These are phyloP conservation scores for Ictalurus punctatus DNA, from an alignment of 2,113 vertebrate species.

Conservation along the genomic window DNA sequence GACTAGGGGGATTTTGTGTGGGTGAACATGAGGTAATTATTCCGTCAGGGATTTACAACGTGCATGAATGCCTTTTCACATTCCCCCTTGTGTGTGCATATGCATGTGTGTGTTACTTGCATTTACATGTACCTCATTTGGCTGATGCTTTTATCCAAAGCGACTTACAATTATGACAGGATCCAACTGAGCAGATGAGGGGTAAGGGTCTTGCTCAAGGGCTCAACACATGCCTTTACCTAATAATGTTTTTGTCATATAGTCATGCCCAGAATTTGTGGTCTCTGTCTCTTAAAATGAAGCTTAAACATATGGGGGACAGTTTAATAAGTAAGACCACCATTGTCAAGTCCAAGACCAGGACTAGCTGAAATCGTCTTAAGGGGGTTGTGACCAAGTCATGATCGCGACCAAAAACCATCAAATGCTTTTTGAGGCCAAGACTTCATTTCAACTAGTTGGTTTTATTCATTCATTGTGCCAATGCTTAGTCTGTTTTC, in stretches of 20 bases:
- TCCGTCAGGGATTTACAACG: constrained; percentile 31
- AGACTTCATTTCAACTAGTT: no score
- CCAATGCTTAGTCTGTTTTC: not conserved
- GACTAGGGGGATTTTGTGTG: constrained; percentile 43
- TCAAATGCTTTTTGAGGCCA: not conserved
- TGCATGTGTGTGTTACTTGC: not conserved
- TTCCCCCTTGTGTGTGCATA: constrained; percentile 20
- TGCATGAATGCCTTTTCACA: constrained; percentile 1
- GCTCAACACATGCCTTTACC: not conserved
- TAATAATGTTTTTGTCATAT: not conserved
- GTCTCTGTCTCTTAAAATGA: not conserved
- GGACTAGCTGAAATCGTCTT: not conserved
- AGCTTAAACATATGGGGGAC: not conserved
- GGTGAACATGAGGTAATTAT: constrained; percentile 51
- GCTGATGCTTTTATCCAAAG: not conserved
- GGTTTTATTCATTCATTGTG: not conserved
- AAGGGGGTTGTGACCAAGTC: not conserved
- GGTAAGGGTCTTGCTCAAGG: not conserved
- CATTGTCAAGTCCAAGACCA: not conserved
- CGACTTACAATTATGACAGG: not conserved
- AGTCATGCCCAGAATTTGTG: not conserved
- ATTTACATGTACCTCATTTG: not conserved
- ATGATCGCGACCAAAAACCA: not conserved
- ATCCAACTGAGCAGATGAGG: not conserved
- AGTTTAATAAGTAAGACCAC: not conserved